A percentile compares a stretch with the other conserved stretches of the same genome.
Conservation (phyloP, 2,888 invertebrate species). For the Eristalinus sepulchralis region DNA sequence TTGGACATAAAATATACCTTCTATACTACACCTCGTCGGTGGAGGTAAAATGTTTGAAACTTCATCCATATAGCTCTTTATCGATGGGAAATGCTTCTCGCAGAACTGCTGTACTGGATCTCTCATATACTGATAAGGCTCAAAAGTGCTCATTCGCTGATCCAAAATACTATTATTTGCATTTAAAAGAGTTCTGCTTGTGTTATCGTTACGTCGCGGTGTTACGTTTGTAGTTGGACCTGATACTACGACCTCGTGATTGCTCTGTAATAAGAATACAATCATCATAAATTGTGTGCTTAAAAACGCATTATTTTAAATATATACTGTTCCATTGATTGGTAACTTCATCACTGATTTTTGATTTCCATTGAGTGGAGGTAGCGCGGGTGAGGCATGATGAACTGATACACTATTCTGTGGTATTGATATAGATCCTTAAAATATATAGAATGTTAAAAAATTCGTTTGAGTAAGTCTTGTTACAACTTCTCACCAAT, state of each 20-base stretch:
- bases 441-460: neutral
- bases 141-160: slow-evolving; percentile 91
- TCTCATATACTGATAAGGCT: slow-evolving; percentile 92
- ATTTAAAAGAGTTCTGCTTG: slow-evolving; percentile 89
- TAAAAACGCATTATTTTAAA: neutral
- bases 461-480: neutral
- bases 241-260: slow-evolving; percentile 82
- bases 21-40: slow-evolving; percentile 96
- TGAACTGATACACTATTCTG: slow-evolving; percentile 80
- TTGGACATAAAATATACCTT: slow-evolving; percentile 83
- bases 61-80: slow-evolving; percentile 94
- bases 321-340: slow-evolving; percentile 78
- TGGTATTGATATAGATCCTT: slow-evolving; percentile 79
- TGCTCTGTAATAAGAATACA: slow-evolving; percentile 70
- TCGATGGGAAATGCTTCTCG: slow-evolving; percentile 95
- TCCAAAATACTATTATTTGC: slow-evolving; percentile 81
- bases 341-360: slow-evolving; percentile 81
- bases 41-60: slow-evolving; percentile 92
- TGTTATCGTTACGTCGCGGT: slow-evolving; percentile 86
- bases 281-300: neutral
- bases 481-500: slow-evolving; percentile 74
- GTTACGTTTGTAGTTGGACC: slow-evolving; percentile 85
- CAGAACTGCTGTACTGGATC: slow-evolving; percentile 97
- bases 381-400: slow-evolving; percentile 80
- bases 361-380: slow-evolving; percentile 77